Percentiles rank a stretch among this genome's conserved stretches.
These are phyloP conservation scores for Phyllostomus hastatus DNA, from an alignment of 2,113 vertebrate genomes.

Conservation along the genomic window DNA sequence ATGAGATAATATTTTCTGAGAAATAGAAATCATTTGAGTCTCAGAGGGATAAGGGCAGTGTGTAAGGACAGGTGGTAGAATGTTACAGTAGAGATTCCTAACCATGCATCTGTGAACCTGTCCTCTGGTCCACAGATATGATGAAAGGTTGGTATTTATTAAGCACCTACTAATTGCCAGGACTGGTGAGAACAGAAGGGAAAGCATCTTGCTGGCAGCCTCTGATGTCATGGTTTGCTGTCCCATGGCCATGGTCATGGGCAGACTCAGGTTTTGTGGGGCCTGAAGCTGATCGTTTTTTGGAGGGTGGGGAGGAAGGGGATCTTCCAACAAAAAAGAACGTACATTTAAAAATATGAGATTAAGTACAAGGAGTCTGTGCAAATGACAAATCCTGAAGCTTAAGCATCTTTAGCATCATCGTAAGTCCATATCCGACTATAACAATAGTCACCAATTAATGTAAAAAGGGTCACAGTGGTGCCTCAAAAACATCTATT, in stretches of 20 bases:
- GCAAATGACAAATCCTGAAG: neutral
- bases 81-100: neutral
- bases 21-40: neutral
- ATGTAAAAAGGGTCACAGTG: neutral
- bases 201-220: neutral
- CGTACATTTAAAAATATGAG: neutral
- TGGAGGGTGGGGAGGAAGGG: accelerated
- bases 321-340: neutral
- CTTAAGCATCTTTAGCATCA: neutral
- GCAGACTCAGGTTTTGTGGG: neutral
- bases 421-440: neutral
- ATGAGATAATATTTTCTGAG: neutral
- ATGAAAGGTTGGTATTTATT: neutral
- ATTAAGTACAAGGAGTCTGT: neutral
- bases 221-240: neutral
- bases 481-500: neutral
- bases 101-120: neutral
- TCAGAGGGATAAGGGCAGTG: neutral
- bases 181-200: neutral
- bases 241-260: neutral
- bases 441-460: neutral
- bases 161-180: neutral
- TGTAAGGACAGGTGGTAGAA: neutral
- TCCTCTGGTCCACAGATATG: neutral
- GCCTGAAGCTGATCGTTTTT: neutral